Conservation (phyloP, 2,888 invertebrate genomes). For the Rapana venosa region DNA sequence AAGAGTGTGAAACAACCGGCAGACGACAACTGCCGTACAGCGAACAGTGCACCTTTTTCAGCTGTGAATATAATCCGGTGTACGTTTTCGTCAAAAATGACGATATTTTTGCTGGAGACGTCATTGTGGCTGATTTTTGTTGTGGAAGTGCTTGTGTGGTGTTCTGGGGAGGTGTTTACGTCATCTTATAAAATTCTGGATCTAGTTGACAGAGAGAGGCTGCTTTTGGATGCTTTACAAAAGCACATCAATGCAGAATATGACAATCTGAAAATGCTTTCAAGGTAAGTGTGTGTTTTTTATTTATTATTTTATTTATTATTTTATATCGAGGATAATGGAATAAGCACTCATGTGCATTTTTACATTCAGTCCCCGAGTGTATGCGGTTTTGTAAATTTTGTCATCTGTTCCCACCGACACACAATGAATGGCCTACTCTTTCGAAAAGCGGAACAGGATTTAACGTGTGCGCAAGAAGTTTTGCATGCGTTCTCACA, state of each 20-base stretch:
- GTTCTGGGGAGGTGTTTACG: constrained; percentile 24
- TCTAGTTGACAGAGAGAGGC: neutral
- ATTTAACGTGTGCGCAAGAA: too few relatives aligned
- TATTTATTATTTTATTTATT: neutral
- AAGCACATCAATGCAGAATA: constrained; percentile 28
- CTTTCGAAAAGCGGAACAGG: too few relatives aligned
- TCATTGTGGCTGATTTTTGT: neutral
- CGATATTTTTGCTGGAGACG: neutral
- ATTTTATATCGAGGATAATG: neutral
- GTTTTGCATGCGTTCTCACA: too few relatives aligned
- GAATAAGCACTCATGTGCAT: too few relatives aligned
- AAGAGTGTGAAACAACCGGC: neutral
- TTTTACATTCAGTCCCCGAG: too few relatives aligned
- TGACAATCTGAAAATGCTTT: constrained; percentile 34
- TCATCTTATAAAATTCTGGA: constrained; percentile 33
- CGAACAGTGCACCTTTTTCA: too few relatives aligned
- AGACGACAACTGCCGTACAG: neutral
- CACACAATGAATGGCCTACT: too few relatives aligned
- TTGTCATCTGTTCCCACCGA: too few relatives aligned
- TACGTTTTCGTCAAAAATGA: neutral
- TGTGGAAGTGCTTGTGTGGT: neutral
- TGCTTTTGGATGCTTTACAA: constrained; percentile 27
- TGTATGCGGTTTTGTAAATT: too few relatives aligned
- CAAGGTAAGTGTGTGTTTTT: neutral
- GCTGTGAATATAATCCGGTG: neutral